Percentiles rank a stretch among this genome's conserved stretches.
phyloP scores from a whole-genome alignment of 2,888 invertebrate species.

The Gari tellinella region DNA sequence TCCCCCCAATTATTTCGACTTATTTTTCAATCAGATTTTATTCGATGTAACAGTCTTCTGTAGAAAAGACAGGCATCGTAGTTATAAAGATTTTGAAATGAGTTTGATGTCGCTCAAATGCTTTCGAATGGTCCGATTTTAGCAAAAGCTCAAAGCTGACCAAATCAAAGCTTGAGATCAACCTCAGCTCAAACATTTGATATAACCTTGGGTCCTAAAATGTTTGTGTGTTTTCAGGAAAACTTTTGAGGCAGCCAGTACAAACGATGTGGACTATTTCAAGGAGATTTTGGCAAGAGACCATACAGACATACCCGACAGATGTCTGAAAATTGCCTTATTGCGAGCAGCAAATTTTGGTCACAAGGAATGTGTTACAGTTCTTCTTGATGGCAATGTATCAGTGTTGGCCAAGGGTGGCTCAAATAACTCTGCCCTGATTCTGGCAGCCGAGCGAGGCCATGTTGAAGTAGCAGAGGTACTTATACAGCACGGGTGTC shows the following conservation, averaged over 20 bases:
- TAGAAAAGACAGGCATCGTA: no score
- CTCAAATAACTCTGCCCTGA: constrained; percentile 39
- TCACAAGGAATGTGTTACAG: constrained; percentile 40
- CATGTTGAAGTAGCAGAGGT: constrained; percentile 34
- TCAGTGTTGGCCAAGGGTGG: constrained; percentile 43
- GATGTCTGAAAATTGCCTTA: constrained; percentile 50
- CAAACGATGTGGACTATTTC: constrained; percentile 30
- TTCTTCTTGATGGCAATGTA: constrained; percentile 37
- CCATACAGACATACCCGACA: constrained; percentile 24
- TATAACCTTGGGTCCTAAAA: no score
- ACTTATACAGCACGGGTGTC: constrained; percentile 34
- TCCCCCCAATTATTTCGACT: no score
- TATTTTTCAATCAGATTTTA: no score
- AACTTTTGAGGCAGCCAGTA: constrained; percentile 55
- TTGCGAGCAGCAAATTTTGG: constrained; percentile 45
- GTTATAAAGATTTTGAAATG: no score
- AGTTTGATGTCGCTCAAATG: no score
- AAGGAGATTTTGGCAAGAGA: constrained; percentile 38
- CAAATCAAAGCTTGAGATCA: no score
- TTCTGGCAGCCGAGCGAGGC: constrained; percentile 40
- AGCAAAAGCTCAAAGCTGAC: no score
- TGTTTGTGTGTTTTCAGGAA: constrained; percentile 32
- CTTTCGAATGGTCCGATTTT: no score
- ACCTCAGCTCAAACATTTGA: no score
- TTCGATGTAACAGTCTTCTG: no score